Percentiles rank a stretch among this genome's conserved stretches.
phyloP scores from a whole-genome alignment of 2,888 invertebrate species.

The Sinotaia quadrata region DNA sequence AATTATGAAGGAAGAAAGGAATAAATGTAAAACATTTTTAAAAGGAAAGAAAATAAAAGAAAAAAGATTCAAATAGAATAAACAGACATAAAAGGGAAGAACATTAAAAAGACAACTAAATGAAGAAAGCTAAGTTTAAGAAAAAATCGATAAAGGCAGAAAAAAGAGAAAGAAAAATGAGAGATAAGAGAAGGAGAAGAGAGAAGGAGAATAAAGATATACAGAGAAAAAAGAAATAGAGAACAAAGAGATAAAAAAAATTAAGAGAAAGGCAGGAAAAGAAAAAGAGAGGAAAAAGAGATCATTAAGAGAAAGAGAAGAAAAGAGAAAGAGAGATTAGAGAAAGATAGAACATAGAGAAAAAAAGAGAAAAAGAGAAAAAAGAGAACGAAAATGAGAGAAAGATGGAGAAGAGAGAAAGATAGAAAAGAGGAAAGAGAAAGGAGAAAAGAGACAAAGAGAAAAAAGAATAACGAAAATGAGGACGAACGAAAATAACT shows the following conservation, averaged over 20 bases:
- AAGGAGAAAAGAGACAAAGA: neutral
- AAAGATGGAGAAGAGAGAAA: slow-evolving; percentile 73
- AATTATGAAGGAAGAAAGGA: too few species aligned
- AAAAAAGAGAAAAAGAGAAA: slow-evolving; percentile 49
- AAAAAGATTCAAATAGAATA: too few species aligned
- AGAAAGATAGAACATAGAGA: slow-evolving; percentile 53
- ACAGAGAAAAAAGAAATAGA: neutral
- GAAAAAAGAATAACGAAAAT: neutral
- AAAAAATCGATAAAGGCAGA: too few species aligned
- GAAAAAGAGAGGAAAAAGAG: neutral
- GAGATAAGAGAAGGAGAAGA: slow-evolving; percentile 3
- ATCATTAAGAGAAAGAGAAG: neutral
- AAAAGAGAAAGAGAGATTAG: neutral
- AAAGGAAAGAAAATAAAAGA: too few species aligned
- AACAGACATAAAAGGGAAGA: too few species aligned
- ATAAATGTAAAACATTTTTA: too few species aligned
- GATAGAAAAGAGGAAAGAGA: neutral
- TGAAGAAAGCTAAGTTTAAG: too few species aligned
- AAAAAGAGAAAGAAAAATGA: neutral
- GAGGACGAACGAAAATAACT: too few species aligned
- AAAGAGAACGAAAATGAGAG: slow-evolving; percentile 48
- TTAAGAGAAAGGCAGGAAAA: neutral
- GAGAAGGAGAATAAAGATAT: slow-evolving; percentile 8
- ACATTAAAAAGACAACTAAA: too few species aligned
- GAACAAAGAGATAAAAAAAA: neutral